These are phyloP conservation scores for Galleria mellonella DNA, from an alignment of 1,140 invertebrate genomes.

Conservation along the genomic window DNA sequence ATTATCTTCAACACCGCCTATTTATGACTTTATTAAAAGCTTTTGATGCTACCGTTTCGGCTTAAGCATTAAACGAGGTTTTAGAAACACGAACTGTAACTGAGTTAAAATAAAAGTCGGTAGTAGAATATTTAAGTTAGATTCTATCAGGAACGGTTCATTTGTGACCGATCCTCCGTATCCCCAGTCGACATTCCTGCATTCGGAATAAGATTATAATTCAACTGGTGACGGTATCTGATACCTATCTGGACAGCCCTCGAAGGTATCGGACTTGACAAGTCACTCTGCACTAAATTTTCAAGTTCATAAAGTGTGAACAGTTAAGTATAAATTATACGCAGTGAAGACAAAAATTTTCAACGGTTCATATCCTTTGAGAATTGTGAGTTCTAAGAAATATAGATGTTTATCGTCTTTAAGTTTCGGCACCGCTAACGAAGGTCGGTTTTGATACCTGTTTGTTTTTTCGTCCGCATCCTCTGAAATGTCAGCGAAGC, in stretches of 20 bases:
- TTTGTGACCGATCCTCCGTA: conserved; percentile 35
- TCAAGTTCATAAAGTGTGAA: conserved; percentile 51
- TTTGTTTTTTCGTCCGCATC: conserved; percentile 38
- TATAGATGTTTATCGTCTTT: conserved; percentile 54
- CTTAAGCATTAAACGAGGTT: background rate
- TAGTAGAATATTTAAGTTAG: conserved; percentile 8
- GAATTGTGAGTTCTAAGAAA: conserved; percentile 53
- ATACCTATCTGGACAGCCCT: conserved; percentile 29
- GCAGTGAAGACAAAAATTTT: conserved; percentile 38
- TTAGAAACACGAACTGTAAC: conserved; percentile 1
- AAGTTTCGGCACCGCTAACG: conserved; percentile 52
- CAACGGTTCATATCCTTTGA: conserved; percentile 20
- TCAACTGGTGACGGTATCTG: conserved; percentile 31
- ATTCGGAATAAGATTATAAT: conserved; percentile 45
- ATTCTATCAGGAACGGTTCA: conserved; percentile 35
- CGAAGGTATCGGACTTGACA: conserved; percentile 37
- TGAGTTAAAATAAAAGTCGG: conserved; percentile 4
- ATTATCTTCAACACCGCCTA: conserved; percentile 16
- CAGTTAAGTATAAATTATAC: conserved; percentile 52
- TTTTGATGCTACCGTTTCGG: conserved; percentile 25
- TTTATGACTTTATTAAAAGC: conserved; percentile 28
- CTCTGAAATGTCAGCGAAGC: conserved; percentile 28
- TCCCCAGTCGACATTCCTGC: conserved; percentile 41
- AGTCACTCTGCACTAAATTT: conserved; percentile 40
- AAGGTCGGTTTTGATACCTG: conserved; percentile 48